Evolutionary conservation across 2,888 invertebrate species (phyloP).

Genomic region (Sisyra nigra): DNA sequence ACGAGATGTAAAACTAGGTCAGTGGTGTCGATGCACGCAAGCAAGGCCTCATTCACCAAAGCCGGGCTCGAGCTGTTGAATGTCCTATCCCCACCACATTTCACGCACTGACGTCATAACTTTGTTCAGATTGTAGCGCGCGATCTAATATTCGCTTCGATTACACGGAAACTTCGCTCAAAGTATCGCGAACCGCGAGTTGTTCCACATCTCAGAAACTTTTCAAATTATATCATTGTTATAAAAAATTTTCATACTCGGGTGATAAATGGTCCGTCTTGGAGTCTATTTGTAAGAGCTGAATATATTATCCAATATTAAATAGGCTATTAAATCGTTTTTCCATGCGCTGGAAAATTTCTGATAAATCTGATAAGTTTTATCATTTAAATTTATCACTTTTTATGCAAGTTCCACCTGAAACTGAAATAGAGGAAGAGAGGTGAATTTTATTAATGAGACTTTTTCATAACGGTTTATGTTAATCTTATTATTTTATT

Average conservation of each 20-base stretch:
- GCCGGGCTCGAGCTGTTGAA: slow-evolving; percentile 2
- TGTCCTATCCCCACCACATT: not conserved
- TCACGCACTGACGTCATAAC: not conserved
- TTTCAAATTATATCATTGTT: too few species aligned
- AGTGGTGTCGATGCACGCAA: slow-evolving; percentile 4
- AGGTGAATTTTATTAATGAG: slow-evolving; percentile 1
- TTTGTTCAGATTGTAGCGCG: too few species aligned
- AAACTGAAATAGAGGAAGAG: slow-evolving; percentile 6
- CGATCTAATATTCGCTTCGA: too few species aligned
- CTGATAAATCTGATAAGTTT: slow-evolving; percentile 1
- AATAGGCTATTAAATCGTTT: not conserved
- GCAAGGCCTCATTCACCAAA: slow-evolving; percentile 2
- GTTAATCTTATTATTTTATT: too few species aligned
- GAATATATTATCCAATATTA: not conserved
- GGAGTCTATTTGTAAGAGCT: slow-evolving; percentile 4
- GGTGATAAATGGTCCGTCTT: slow-evolving; percentile 3
- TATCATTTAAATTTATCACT: slow-evolving; percentile 6
- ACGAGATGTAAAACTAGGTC: slow-evolving; percentile 4
- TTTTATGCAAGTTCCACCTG: slow-evolving; percentile 8
- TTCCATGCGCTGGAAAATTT: slow-evolving; percentile 2
- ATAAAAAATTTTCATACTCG: not conserved
- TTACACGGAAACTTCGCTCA: too few species aligned
- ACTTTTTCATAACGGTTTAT: too few species aligned
- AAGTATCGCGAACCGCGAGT: too few species aligned
- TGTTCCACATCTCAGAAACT: too few species aligned